Conservation (phyloP, 23 tunicate species). For the Diplosoma virens region DNA sequence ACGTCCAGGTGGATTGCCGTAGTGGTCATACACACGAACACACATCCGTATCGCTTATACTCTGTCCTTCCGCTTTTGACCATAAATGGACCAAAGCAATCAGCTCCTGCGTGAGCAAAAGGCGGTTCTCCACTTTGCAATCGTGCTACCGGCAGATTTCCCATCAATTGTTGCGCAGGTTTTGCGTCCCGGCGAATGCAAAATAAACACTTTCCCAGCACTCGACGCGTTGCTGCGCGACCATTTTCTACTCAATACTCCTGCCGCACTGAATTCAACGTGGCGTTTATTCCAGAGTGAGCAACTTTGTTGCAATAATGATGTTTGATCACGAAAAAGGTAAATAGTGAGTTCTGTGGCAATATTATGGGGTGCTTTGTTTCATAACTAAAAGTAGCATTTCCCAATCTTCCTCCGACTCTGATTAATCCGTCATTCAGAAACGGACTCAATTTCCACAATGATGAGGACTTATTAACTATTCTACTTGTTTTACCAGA, state of each 20-base stretch:
- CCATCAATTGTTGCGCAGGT: no score
- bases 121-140: no score
- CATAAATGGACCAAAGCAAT: no score
- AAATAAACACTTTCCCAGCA: no score
- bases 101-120: no score
- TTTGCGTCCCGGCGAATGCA: no score
- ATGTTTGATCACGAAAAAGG: not conserved
- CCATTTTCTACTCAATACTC: slow-evolving; percentile 2
- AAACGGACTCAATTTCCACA: slow-evolving; percentile 4
- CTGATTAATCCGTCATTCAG: not conserved
- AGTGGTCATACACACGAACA: no score
- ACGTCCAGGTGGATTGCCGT: no score
- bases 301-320: not conserved
- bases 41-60: no score
- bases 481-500: not conserved
- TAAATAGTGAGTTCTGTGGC: not conserved
- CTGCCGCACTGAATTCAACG: not conserved
- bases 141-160: no score
- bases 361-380: not conserved
- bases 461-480: not conserved
- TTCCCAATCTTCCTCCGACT: slow-evolving; percentile 10
- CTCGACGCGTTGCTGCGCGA: no score
- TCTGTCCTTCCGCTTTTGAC: no score
- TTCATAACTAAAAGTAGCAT: not conserved
- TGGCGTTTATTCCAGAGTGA: not conserved